These are phyloP conservation scores for Aldabrachelys gigantea DNA, from an alignment of 2,113 vertebrate species.

Conservation along the genomic window DNA sequence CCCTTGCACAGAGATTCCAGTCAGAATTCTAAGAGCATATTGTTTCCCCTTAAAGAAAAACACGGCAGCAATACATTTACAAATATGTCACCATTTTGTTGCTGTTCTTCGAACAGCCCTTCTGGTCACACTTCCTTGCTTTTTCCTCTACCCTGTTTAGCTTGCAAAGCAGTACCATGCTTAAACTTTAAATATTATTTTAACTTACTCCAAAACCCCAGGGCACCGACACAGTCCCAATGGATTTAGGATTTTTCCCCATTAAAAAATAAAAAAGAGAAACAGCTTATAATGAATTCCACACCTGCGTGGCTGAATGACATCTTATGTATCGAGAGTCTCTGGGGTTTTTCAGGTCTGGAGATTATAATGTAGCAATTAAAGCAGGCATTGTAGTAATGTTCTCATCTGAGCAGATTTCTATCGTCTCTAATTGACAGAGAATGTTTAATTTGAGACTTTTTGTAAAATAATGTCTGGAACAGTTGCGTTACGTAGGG, in stretches of 20 bases:
- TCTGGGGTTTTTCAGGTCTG: slow-evolving; percentile 52
- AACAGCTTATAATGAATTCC: slow-evolving; percentile 55
- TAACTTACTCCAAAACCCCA: background rate
- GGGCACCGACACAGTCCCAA: background rate
- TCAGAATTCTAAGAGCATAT: background rate
- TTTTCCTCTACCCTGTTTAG: background rate
- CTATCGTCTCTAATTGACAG: slow-evolving; percentile 57
- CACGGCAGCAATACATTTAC: background rate
- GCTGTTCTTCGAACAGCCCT: background rate
- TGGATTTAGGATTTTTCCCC: slow-evolving; percentile 7
- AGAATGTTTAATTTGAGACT: slow-evolving; percentile 68
- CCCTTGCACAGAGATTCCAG: background rate
- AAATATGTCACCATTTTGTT: slow-evolving; percentile 6
- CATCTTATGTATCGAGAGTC: slow-evolving; percentile 36
- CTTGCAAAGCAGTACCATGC: background rate
- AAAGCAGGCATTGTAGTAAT: slow-evolving; percentile 45
- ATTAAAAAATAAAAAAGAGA: background rate
- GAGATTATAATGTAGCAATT: slow-evolving; percentile 72
- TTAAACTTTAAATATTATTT: slow-evolving; percentile 40
- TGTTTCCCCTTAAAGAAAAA: background rate
- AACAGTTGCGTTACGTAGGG: slow-evolving; percentile 52
- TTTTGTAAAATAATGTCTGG: slow-evolving; percentile 56
- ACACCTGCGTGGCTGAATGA: slow-evolving; percentile 51
- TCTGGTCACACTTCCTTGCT: background rate
- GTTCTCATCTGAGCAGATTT: slow-evolving; percentile 61